phyloP scores from a whole-genome alignment of 2,797 vertebrate genomes.

The Hemitrygon akajei region DNA sequence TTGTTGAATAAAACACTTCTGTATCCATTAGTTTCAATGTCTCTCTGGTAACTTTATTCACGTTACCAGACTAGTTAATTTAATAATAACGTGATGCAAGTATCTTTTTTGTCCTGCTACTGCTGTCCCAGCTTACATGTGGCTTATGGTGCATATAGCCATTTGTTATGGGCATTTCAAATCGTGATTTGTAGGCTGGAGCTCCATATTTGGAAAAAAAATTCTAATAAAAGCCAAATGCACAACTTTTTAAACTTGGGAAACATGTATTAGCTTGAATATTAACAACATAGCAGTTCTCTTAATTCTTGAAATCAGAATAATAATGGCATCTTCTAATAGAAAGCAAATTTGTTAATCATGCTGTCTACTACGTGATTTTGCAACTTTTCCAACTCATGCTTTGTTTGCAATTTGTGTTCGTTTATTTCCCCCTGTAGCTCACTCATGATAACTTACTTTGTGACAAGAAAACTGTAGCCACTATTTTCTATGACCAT shows the following conservation, averaged over 20 bases:
- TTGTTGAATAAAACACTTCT: too few species aligned
- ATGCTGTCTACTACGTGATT: background rate
- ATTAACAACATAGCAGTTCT: background rate
- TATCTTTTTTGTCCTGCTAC: too few species aligned
- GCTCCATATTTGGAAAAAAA: background rate
- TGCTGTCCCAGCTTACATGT: too few species aligned
- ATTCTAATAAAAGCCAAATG: background rate
- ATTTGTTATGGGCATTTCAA: background rate
- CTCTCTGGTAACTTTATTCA: too few species aligned
- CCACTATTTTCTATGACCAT: background rate
- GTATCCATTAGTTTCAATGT: too few species aligned
- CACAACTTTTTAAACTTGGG: background rate
- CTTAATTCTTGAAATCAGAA: background rate
- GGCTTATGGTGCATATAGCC: too few species aligned
- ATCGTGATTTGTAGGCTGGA: background rate
- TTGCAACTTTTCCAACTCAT: background rate
- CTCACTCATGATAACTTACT: background rate
- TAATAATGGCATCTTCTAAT: background rate
- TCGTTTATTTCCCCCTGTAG: background rate
- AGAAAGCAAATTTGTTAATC: background rate
- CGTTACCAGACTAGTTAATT: background rate
- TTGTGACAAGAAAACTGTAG: background rate
- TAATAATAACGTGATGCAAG: background rate
- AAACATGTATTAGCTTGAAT: background rate
- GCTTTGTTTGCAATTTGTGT: background rate